Percentiles rank a stretch among this genome's conserved stretches.
Evolutionary conservation across 1,140 invertebrate species (phyloP).

Genomic region (Adoxophyes honmai): DNA sequence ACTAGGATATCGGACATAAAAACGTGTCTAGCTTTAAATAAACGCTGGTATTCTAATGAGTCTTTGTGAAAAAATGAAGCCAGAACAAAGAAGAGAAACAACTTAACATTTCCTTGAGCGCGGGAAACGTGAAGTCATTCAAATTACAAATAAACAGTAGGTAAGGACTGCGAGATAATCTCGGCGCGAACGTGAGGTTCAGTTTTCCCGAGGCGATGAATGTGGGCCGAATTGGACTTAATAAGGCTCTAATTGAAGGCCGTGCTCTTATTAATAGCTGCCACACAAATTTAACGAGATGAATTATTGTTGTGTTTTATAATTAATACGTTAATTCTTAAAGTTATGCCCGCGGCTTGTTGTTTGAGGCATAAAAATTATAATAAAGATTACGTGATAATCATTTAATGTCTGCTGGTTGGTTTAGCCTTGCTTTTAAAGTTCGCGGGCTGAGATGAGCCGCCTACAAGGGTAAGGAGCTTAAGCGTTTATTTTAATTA

Average conservation of each 20-base stretch:
- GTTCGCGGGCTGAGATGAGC: background rate
- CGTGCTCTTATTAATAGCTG: conserved; percentile 26
- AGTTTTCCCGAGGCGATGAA: conserved; percentile 39
- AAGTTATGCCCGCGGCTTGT: conserved; percentile 18
- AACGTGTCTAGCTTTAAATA: conserved; percentile 35
- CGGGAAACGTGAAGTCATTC: conserved; percentile 41
- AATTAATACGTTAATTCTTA: conserved; percentile 25
- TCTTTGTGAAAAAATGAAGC: conserved; percentile 35
- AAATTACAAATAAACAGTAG: conserved; percentile 26
- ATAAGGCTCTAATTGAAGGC: conserved; percentile 42
- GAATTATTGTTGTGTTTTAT: conserved; percentile 16
- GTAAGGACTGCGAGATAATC: conserved; percentile 23
- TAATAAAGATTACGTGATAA: conserved; percentile 9
- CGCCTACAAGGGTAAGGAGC: background rate
- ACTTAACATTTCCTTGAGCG: conserved; percentile 45
- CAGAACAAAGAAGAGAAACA: conserved; percentile 34
- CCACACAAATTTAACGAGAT: conserved; percentile 22
- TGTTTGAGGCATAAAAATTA: conserved; percentile 1
- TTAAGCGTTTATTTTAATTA: too few relatives aligned
- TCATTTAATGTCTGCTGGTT: background rate
- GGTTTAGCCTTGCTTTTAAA: conserved; percentile 9
- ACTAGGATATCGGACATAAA: conserved; percentile 23
- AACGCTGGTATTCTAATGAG: conserved; percentile 38
- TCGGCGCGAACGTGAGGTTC: conserved; percentile 25
- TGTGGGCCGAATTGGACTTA: conserved; percentile 36